Evolutionary conservation across 2,888 invertebrate species (phyloP).

Genomic region (Xylota segnis): DNA sequence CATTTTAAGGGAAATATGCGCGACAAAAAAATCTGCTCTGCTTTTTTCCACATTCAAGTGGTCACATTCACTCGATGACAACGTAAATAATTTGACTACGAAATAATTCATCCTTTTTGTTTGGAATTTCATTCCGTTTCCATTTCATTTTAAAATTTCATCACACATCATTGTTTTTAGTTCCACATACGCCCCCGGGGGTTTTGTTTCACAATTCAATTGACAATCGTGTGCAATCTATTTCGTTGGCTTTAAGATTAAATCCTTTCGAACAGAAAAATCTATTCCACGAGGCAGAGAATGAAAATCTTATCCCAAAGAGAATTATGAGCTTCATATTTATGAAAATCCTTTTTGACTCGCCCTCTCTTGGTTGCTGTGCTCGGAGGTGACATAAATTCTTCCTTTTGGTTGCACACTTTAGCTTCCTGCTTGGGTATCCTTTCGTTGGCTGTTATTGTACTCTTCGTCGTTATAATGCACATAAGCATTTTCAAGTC

Average conservation of each 20-base stretch:
- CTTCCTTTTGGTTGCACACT: conserved; percentile 35
- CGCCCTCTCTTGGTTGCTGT: background rate
- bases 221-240: conserved; percentile 33
- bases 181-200: background rate
- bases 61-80: conserved; percentile 15
- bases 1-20: conserved; percentile 10
- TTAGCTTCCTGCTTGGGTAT: conserved; percentile 18
- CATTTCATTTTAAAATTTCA: background rate
- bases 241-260: conserved; percentile 54
- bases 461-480: conserved; percentile 32
- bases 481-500: conserved; percentile 54
- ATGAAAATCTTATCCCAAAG: conserved; percentile 41
- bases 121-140: background rate
- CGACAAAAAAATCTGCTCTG: background rate
- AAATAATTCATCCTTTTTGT: background rate
- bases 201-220: conserved; percentile 39
- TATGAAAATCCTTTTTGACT: conserved; percentile 57
- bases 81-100: conserved; percentile 17
- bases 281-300: background rate
- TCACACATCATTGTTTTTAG: background rate
- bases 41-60: conserved; percentile 14
- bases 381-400: conserved; percentile 55
- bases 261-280: conserved; percentile 5
- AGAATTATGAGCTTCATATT: conserved; percentile 55
- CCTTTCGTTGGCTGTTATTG: conserved; percentile 2